Percentiles rank a stretch among this genome's conserved stretches.
Conservation (phyloP, 2,888 invertebrate species). For the Tipula unca region DNA sequence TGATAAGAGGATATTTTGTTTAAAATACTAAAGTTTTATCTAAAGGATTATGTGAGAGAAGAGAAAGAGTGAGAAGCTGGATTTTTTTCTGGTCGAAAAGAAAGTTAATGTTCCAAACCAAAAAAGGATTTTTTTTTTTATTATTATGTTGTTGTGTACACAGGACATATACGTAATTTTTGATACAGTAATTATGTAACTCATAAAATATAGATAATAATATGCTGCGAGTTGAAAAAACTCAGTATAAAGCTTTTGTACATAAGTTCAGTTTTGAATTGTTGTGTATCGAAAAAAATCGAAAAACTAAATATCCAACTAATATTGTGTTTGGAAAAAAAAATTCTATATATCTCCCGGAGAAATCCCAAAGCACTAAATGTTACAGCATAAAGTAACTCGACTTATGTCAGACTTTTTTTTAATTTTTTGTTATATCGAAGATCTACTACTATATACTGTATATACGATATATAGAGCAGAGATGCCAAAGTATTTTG, state of each 20-base stretch:
- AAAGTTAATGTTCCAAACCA: neutral
- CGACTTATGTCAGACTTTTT: neutral
- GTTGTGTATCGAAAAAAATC: neutral
- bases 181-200: neutral
- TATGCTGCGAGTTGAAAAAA: neutral
- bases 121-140: neutral
- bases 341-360: neutral
- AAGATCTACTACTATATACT: neutral
- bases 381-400: neutral
- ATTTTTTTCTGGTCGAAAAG: neutral
- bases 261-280: neutral
- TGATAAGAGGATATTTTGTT: slow-evolving; percentile 8
- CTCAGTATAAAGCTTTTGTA: neutral
- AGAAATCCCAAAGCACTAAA: neutral
- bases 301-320: neutral
- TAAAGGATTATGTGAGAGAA: neutral
- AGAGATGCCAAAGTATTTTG: slow-evolving; percentile 4
- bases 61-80: neutral
- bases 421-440: neutral
- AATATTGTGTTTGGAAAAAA: neutral
- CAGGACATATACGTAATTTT: neutral
- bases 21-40: slow-evolving; percentile 8
- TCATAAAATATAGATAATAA: neutral
- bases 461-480: no score
- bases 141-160: neutral